A percentile compares a stretch with the other conserved stretches of the same genome.
Conservation (phyloP, 1,140 invertebrate genomes). For the Aphaenogaster rudis region DNA sequence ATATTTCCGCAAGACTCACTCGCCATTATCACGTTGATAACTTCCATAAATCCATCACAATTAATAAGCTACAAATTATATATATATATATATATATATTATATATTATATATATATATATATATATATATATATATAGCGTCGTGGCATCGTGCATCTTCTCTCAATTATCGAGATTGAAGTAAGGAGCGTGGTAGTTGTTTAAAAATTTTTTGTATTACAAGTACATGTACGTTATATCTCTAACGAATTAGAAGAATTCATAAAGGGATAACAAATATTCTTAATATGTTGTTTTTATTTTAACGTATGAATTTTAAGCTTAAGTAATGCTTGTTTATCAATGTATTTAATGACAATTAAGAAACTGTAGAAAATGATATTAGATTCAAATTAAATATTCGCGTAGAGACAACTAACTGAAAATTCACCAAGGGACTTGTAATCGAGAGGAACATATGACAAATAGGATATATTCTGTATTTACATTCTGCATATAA, state of each 20-base stretch:
- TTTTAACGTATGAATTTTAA: background rate
- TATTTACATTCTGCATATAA: conserved; percentile 14
- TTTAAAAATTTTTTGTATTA: background rate
- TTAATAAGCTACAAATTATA: conserved; percentile 25
- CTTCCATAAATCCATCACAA: conserved; percentile 12
- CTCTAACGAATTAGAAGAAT: background rate
- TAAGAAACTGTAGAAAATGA: background rate
- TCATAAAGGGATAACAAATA: background rate
- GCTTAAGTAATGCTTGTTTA: background rate
- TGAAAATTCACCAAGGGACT: background rate
- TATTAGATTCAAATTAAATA: background rate
- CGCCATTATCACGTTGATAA: background rate
- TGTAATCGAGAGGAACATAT: background rate
- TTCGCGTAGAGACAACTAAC: background rate
- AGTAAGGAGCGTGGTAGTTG: background rate
- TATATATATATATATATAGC: background rate
- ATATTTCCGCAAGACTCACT: conserved; percentile 13
- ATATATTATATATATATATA: background rate
- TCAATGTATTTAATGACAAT: background rate
- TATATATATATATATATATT: background rate
- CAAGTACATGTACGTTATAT: background rate
- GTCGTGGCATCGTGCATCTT: background rate
- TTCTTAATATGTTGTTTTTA: background rate
- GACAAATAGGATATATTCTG: background rate
- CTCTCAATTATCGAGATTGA: background rate